Evolutionary conservation across 1,140 invertebrate genomes (phyloP), one percentile per base, ranked within the genome.

Genomic region (Saxidomus purpurata): DNA sequence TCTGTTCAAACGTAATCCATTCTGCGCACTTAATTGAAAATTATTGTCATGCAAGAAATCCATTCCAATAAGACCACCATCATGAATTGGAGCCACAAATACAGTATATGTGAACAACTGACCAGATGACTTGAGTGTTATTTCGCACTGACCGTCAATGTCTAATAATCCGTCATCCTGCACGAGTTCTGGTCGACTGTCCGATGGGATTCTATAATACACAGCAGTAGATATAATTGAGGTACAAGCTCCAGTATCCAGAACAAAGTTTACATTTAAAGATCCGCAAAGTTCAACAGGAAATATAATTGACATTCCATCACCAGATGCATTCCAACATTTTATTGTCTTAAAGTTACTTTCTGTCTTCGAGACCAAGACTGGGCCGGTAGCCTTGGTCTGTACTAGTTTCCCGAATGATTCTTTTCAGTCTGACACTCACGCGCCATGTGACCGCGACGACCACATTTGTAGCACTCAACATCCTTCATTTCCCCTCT

Each of bases 151-250:
- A 38, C 67, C 67, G 38, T 38, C 34, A 22, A 40, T 28, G 0
- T 71, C 15, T 40, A 71, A 38, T 22, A 38, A 4, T 38, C 34
- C 36, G n/a, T 71, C 22, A 38, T 71, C 67, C 9, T 25, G 34
- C 31, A 15, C 0, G 8, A 38, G 34, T 22, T 71, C 34, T 38
- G 67, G 34, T 40, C 67, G 22, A 63, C 19, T 28, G 17, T 71
- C 34, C 8, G 8, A 9, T 38, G 34, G 34, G 17, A 71, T 36
- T 38, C 17, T 71, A 40, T 71, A 19, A 28, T n/a, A 63, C 8
- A 63, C n/a, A n/a, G 59, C 59, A n/a, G 59, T 38, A n/a, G 67
- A 71, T 28, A 71, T 38, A 38, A 71, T 40, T 71, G 67, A 31
- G 22, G 67, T 28, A 71, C 36, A 36, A 38, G 67, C 67, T 4